Conservation (phyloP, 2,888 invertebrate genomes). For the Chloroclystis v-ata region DNA sequence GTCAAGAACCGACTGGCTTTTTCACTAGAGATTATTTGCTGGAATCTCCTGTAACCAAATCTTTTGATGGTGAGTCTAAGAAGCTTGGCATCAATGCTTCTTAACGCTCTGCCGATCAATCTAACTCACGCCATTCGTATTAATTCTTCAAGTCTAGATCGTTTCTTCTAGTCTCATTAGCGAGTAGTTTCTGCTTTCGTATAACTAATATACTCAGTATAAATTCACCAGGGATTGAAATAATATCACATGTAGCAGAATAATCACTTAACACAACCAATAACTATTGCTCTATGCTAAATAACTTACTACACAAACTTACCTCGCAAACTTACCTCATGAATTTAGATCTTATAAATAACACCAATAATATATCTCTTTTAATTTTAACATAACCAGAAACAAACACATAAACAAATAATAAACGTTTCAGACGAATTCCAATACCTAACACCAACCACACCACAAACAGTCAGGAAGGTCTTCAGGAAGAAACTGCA, state of each 20-base stretch:
- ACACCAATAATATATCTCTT: too few species aligned
- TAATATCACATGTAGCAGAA: too few species aligned
- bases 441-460: slow-evolving; percentile 65
- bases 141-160: slow-evolving; percentile 3
- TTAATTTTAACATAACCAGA: too few species aligned
- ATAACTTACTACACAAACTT: too few species aligned
- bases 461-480: slow-evolving; percentile 49
- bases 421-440: slow-evolving; percentile 58
- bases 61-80: slow-evolving; percentile 61
- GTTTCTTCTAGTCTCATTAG: neutral
- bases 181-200: too few species aligned
- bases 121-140: neutral
- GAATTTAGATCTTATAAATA: too few species aligned
- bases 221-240: too few species aligned
- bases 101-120: slow-evolving; percentile 10
- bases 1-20: slow-evolving; percentile 55
- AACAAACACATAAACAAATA: too few species aligned
- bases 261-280: too few species aligned
- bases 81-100: slow-evolving; percentile 11
- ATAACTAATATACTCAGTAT: too few species aligned
- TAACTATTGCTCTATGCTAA: too few species aligned
- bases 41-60: slow-evolving; percentile 68
- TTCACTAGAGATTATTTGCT: slow-evolving; percentile 69
- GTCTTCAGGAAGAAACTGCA: slow-evolving; percentile 55
- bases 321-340: too few species aligned